A percentile compares a stretch with the other conserved stretches of the same genome.
These are phyloP conservation scores for Bolinopsis microptera DNA, from an alignment of 37 sponge, comb jelly and placozoan species.

Conservation along the genomic window DNA sequence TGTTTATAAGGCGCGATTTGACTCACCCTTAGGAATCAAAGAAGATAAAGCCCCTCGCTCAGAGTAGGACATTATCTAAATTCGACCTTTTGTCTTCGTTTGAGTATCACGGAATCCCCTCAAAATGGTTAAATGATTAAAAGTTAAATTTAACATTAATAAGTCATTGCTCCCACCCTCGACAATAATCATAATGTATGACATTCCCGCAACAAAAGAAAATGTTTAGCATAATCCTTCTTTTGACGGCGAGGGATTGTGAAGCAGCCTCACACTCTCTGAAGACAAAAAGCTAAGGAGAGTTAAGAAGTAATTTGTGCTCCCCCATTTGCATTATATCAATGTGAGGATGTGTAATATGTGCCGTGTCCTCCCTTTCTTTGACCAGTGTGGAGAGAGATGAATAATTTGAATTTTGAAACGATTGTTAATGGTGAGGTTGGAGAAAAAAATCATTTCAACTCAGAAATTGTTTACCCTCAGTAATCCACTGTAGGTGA, in stretches of 20 bases:
- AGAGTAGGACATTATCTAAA: not conserved
- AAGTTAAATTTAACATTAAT: not conserved
- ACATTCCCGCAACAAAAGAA: not conserved
- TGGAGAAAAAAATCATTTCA: too few species aligned
- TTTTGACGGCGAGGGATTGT: not conserved
- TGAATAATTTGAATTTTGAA: too few species aligned
- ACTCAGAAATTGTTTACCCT: too few species aligned
- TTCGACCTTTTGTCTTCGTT: not conserved
- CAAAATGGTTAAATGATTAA: not conserved
- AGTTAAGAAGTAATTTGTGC: not conserved
- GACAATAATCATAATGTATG: not conserved
- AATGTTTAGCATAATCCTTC: not conserved
- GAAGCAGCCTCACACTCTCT: not conserved
- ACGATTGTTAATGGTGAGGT: too few species aligned
- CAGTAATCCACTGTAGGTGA: too few species aligned
- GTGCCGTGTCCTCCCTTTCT: too few species aligned
- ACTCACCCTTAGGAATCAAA: too few species aligned
- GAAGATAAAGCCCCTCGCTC: too few species aligned
- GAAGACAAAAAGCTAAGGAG: not conserved
- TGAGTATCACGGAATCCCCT: not conserved
- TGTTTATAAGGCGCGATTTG: too few species aligned
- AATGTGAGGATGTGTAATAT: not conserved
- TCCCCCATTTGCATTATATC: not conserved
- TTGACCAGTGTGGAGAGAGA: too few species aligned
- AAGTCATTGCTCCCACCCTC: not conserved